phyloP scores from a whole-genome alignment of 2,113 vertebrate species.

The Semicossyphus pulcher region DNA sequence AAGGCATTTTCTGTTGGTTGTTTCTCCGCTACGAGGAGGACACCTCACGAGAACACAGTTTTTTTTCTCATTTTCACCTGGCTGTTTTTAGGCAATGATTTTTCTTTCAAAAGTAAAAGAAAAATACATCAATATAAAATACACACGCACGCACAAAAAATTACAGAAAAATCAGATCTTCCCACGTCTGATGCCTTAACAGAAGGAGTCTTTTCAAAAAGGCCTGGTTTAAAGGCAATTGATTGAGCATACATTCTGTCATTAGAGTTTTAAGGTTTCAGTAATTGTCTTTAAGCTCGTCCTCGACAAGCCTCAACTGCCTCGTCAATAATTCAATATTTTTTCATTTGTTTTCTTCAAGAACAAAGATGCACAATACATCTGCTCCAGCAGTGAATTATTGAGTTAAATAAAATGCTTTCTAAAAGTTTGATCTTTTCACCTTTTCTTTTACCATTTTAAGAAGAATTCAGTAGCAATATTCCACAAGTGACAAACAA shows the following conservation, averaged over 20 bases:
- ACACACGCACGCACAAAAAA: slow-evolving; percentile 44
- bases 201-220: slow-evolving; percentile 64
- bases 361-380: slow-evolving; percentile 43
- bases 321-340: slow-evolving; percentile 37
- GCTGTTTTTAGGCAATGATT: slow-evolving; percentile 69
- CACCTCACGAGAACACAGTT: slow-evolving; percentile 54
- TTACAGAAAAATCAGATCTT: slow-evolving; percentile 45
- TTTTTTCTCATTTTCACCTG: slow-evolving; percentile 62
- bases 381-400: slow-evolving; percentile 71
- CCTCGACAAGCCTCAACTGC: slow-evolving; percentile 21
- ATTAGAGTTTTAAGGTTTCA: slow-evolving; percentile 65
- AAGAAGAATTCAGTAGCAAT: slow-evolving; percentile 73
- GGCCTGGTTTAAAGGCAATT: slow-evolving; percentile 80
- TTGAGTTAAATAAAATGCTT: slow-evolving; percentile 50
- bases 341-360: slow-evolving; percentile 22
- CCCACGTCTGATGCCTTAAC: slow-evolving; percentile 61
- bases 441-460: slow-evolving; percentile 20
- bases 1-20: slow-evolving; percentile 77
- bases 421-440: slow-evolving; percentile 40
- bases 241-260: slow-evolving; percentile 82
- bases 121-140: slow-evolving; percentile 67
- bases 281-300: slow-evolving; percentile 38
- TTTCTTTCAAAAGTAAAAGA: slow-evolving; percentile 46
- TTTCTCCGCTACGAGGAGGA: slow-evolving; percentile 75
- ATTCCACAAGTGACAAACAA: slow-evolving; percentile 57